Evolutionary conservation across 1,140 invertebrate species (phyloP).

Genomic region (Rhopalosiphum padi): DNA sequence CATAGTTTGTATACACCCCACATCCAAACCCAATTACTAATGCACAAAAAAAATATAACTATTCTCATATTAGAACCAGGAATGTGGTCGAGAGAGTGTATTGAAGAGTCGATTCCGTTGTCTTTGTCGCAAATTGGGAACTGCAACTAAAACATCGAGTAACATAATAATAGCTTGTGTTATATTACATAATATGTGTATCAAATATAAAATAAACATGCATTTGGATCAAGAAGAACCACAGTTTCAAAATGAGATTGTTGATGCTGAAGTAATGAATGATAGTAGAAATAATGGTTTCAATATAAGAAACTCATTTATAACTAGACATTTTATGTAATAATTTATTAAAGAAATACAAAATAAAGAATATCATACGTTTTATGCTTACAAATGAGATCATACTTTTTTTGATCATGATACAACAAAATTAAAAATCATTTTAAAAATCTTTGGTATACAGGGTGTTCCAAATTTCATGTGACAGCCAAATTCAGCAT

Average conservation of each 20-base stretch:
- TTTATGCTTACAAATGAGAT: too few relatives aligned
- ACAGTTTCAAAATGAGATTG: neutral
- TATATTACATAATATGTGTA: neutral
- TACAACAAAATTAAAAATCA: too few relatives aligned
- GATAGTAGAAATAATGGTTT: slow-evolving; percentile 14
- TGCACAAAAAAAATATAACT: neutral
- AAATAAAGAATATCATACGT: too few relatives aligned
- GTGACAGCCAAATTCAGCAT: too few relatives aligned
- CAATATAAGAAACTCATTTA: slow-evolving; percentile 27
- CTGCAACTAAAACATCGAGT: neutral
- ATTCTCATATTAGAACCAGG: slow-evolving; percentile 2
- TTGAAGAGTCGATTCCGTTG: neutral
- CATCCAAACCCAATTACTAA: neutral
- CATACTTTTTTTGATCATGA: too few relatives aligned
- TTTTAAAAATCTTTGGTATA: too few relatives aligned
- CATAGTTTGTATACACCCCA: neutral
- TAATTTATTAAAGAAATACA: too few relatives aligned
- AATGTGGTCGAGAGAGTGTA: neutral
- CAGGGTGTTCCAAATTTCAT: too few relatives aligned
- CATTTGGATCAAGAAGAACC: neutral
- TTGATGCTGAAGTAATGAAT: slow-evolving; percentile 2
- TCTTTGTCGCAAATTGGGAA: neutral
- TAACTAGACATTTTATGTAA: slow-evolving; percentile 13
- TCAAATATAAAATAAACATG: neutral
- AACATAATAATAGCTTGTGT: neutral